Base-by-base conservation (phyloP, 2,888 invertebrate genomes). In the Koerneria pararmatus region DNA sequence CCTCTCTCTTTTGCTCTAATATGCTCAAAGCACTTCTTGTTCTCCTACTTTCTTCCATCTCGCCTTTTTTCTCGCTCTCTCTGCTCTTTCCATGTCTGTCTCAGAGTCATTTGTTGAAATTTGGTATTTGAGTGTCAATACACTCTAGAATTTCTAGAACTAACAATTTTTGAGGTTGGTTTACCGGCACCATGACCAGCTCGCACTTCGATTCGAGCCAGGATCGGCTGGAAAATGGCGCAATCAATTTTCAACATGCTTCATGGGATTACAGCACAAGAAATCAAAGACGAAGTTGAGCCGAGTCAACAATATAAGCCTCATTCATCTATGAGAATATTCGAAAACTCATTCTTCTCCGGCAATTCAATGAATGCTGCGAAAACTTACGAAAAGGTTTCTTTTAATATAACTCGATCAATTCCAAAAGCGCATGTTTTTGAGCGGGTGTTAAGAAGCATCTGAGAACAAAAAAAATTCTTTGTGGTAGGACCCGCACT, bases 151-250 rank as follows among this genome's bases (percentile, higher is more conserved):
- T n/a, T n/a, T n/a, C n/a, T n/a, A n/a, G n/a, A n/a, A 92, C 80
- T 87, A 84, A 93, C 92, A 80, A 91, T 86, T 88, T 98, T 98
- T 2, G 90, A 88, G 53, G 94, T 95, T 63, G 97, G 95, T 84
- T 97, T 98, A 37, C 97, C 97, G 70, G 90, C 89, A 54, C 97
- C 97, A 86, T 98, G 98, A 0, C 98, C 98, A 24, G 95, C 91
- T 85, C 94, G 93, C 67, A 91, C 93, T 84, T 98, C 95, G 72
- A 98, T 88, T 66, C 91, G 88, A 66, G 93, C 90, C 71, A 98
- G 85, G 74, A 98, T 85, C 1, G 97, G 97, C 78, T 91, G 66
- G 8, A 66, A 48, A 15, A n/a, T n/a, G 15, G 46, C 46, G 11
- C 46, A n/a, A 15, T 15, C 46, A 46, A 15, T n/a, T 11, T 46